A percentile compares a stretch with the other conserved stretches of the same genome.
phyloP scores from a whole-genome alignment of 2,888 invertebrate species.

The Pyrgus malvae region DNA sequence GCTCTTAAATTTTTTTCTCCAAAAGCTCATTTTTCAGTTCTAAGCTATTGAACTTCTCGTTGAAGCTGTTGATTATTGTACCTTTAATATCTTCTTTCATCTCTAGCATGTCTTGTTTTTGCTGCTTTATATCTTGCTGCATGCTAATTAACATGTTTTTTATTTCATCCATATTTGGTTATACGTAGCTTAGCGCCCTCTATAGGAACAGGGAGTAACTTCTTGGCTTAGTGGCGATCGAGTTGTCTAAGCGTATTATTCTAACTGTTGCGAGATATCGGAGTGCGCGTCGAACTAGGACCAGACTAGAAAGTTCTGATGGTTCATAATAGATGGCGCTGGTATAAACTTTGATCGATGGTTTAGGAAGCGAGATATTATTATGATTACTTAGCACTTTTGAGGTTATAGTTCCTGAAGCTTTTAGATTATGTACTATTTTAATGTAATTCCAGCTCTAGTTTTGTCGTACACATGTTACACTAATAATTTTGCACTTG shows the following conservation, averaged over 20 bases:
- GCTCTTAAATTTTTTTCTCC: too few species aligned
- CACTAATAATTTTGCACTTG: constrained; percentile 5
- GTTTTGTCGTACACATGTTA: background rate
- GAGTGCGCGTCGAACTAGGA: constrained; percentile 6
- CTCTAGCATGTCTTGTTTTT: too few species aligned
- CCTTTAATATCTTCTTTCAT: too few species aligned
- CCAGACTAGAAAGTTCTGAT: constrained; percentile 18
- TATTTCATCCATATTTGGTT: too few species aligned
- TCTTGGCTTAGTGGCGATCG: background rate
- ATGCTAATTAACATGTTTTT: too few species aligned
- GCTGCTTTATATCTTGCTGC: too few species aligned
- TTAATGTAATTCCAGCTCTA: background rate
- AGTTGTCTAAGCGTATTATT: too few species aligned
- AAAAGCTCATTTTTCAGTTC: too few species aligned
- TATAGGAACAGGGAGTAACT: background rate
- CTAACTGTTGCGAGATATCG: too few species aligned
- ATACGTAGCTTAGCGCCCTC: too few species aligned
- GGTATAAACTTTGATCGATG: constrained; percentile 6
- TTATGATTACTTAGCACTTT: constrained; percentile 6
- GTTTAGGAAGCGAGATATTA: constrained; percentile 2
- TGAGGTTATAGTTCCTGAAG: constrained; percentile 6
- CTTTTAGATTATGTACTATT: background rate
- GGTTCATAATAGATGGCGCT: constrained; percentile 9
- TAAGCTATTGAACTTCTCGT: too few species aligned
- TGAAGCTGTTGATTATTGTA: too few species aligned